These are phyloP conservation scores for Dermochelys coriacea DNA, from an alignment of 2,797 vertebrate species.

Conservation along the genomic window DNA sequence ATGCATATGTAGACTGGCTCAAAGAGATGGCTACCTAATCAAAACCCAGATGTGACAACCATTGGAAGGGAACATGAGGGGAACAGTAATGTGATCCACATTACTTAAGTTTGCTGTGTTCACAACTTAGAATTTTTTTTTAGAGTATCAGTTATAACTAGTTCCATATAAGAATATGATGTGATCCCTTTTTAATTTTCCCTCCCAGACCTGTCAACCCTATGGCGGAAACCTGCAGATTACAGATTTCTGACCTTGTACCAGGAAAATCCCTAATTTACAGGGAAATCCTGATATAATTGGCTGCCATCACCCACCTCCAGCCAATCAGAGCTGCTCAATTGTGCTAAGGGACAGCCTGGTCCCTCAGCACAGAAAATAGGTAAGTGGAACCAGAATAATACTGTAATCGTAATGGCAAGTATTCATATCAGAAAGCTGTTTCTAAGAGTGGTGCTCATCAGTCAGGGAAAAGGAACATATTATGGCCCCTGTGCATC, in stretches of 20 bases:
- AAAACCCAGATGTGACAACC: background rate
- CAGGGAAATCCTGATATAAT: background rate
- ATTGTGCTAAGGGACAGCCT: background rate
- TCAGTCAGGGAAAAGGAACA: background rate
- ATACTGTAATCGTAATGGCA: background rate
- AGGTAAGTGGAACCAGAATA: background rate
- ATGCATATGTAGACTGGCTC: background rate
- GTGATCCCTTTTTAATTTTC: background rate
- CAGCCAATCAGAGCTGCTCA: background rate
- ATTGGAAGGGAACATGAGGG: background rate
- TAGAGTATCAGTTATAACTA: background rate
- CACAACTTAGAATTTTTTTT: background rate
- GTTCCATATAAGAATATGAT: background rate
- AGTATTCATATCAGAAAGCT: background rate
- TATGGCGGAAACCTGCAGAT: background rate
- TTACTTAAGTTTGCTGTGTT: background rate
- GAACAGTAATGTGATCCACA: background rate
- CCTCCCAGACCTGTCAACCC: background rate
- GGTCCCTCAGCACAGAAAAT: background rate
- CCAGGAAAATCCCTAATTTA: background rate
- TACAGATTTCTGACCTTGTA: background rate
- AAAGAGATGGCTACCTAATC: background rate
- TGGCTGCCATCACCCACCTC: background rate
- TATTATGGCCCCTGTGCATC: background rate
- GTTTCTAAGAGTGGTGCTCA: background rate